Percentiles rank a stretch among this genome's conserved stretches.
Evolutionary conservation across 2,888 invertebrate genomes (phyloP).

Genomic region (Melinopterus prodromus): DNA sequence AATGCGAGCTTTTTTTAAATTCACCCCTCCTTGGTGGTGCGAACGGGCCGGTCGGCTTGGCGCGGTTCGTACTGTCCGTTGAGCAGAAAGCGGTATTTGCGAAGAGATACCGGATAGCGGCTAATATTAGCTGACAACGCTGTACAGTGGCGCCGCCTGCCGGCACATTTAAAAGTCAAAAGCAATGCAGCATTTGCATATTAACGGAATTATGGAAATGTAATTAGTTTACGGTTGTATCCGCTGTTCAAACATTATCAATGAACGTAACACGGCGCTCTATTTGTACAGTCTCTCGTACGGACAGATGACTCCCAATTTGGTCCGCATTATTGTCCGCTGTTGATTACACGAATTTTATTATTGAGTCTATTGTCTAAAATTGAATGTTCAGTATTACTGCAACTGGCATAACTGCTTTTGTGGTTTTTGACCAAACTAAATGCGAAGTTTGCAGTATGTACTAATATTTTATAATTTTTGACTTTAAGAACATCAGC

Average conservation of each 20-base stretch:
- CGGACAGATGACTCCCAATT: not conserved
- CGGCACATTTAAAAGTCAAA: conserved; percentile 55
- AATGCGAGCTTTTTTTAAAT: conserved; percentile 6
- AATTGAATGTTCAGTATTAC: too few relatives aligned
- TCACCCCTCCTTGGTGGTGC: conserved; percentile 5
- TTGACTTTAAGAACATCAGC: too few relatives aligned
- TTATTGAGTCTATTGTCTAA: not conserved
- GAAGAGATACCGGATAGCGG: conserved; percentile 24
- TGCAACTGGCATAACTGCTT: too few relatives aligned
- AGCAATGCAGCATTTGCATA: conserved; percentile 59
- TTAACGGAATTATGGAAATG: conserved; percentile 63
- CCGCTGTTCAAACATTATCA: conserved; percentile 43
- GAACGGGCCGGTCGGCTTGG: not conserved
- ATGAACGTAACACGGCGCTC: conserved; percentile 36
- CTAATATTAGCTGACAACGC: conserved; percentile 31
- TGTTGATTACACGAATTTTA: not conserved
- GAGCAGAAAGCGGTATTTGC: conserved; percentile 16
- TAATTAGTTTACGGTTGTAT: conserved; percentile 53
- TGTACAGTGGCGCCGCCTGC: conserved; percentile 22
- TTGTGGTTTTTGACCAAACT: too few relatives aligned
- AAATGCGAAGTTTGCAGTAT: too few relatives aligned
- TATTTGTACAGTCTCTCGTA: conserved; percentile 10
- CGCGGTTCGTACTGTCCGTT: conserved; percentile 8
- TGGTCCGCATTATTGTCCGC: not conserved
- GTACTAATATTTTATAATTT: too few relatives aligned